phyloP scores from a whole-genome alignment of 2,113 vertebrate genomes.

The Oncorhynchus gorbuscha region DNA sequence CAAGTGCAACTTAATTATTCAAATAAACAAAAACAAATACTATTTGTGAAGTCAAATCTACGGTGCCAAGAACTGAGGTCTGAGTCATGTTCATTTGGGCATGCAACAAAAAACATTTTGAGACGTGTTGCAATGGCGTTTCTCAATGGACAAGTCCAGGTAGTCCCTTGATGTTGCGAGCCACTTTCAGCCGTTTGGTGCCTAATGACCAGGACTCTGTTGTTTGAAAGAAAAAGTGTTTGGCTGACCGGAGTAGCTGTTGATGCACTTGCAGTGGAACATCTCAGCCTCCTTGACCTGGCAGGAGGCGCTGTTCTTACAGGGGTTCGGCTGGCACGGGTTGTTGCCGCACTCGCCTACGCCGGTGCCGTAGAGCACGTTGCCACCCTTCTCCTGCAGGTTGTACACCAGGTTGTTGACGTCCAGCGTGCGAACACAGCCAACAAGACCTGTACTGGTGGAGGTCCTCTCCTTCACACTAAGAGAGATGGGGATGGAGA shows the following conservation, averaged over 20 bases:
- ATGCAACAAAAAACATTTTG: too few species aligned
- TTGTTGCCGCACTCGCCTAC: slow-evolving; percentile 87
- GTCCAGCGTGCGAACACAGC: slow-evolving; percentile 88
- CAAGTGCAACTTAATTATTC: too few species aligned
- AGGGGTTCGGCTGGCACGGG: slow-evolving; percentile 88
- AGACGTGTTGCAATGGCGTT: too few species aligned
- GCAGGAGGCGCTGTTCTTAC: slow-evolving; percentile 81
- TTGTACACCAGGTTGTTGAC: slow-evolving; percentile 89
- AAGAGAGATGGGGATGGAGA: slow-evolving; percentile 7
- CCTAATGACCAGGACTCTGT: too few species aligned
- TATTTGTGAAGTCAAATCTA: too few species aligned
- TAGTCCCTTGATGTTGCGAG: too few species aligned
- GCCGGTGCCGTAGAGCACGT: slow-evolving; percentile 74
- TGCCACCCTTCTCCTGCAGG: slow-evolving; percentile 75
- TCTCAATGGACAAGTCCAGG: too few species aligned
- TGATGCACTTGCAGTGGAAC: slow-evolving; percentile 88
- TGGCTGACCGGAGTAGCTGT: slow-evolving; percentile 82
- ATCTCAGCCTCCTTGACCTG: slow-evolving; percentile 80
- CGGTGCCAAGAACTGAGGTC: too few species aligned
- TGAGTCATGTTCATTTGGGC: too few species aligned
- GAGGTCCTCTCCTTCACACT: slow-evolving; percentile 84
- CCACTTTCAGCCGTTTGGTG: too few species aligned
- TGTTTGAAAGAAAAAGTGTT: not conserved
- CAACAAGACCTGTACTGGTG: slow-evolving; percentile 74
- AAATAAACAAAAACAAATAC: too few species aligned